phyloP scores from a whole-genome alignment of 2,113 vertebrate genomes.

The Hippopotamus amphibius region DNA sequence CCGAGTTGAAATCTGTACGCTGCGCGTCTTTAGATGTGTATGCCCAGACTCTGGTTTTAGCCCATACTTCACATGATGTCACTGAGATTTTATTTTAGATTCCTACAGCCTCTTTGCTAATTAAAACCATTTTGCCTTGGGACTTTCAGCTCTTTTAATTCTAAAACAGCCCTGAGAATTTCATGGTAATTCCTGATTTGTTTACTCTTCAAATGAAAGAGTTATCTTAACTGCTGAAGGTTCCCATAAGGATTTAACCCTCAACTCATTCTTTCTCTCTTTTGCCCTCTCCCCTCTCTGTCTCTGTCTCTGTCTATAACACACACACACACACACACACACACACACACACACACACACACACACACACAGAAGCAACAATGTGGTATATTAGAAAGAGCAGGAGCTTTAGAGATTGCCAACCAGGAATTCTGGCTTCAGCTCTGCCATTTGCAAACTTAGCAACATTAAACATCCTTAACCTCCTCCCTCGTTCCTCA shows the following conservation, averaged over 20 bases:
- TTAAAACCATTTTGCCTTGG: conserved; percentile 57
- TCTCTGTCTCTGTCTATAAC: neutral
- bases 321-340: neutral
- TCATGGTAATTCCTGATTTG: conserved; percentile 39
- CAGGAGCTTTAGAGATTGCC: neutral
- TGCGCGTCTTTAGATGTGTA: neutral
- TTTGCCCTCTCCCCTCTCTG: neutral
- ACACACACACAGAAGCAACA: neutral
- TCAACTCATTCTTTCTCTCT: neutral
- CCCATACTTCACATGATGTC: neutral
- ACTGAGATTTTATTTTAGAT: conserved; percentile 35
- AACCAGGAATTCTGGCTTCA: neutral
- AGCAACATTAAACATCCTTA: too few species aligned
- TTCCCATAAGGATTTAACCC: neutral
- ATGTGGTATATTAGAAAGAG: neutral
- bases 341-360: neutral
- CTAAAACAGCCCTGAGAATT: conserved; percentile 18
- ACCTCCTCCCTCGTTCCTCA: neutral
- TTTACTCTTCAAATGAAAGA: conserved; percentile 48
- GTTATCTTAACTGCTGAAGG: neutral
- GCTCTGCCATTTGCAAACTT: neutral
- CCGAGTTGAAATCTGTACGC: neutral
- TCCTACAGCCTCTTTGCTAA: conserved; percentile 51
- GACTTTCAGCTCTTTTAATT: conserved; percentile 33
- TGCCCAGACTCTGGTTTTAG: neutral